Evolutionary conservation across 1,140 invertebrate species (phyloP).

Genomic region (Drepana arcuata): DNA sequence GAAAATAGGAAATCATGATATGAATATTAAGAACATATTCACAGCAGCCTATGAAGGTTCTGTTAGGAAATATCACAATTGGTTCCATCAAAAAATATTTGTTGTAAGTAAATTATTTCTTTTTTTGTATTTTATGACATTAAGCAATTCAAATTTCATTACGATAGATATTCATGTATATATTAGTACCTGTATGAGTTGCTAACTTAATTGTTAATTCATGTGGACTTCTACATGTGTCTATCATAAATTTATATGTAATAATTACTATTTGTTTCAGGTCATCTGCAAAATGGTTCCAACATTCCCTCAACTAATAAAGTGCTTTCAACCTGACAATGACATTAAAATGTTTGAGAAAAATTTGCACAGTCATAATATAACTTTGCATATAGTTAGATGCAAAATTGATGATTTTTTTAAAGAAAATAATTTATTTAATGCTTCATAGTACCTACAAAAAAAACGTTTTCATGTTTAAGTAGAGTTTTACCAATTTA

Average conservation of each 20-base stretch:
- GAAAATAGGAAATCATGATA: constrained; percentile 54
- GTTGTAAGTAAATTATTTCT: constrained; percentile 58
- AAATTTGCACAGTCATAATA: constrained; percentile 32
- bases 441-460: too few relatives aligned
- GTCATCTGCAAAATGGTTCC: constrained; percentile 56
- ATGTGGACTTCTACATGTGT: too few relatives aligned
- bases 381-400: constrained; percentile 42
- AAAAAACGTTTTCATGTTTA: too few relatives aligned
- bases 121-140: too few relatives aligned
- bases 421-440: constrained; percentile 32
- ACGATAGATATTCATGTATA: too few relatives aligned
- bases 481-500: too few relatives aligned
- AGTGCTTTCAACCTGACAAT: constrained; percentile 40
- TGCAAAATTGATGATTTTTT: constrained; percentile 50
- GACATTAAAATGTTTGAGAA: constrained; percentile 30
- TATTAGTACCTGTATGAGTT: too few relatives aligned
- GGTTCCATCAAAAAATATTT: constrained; percentile 78
- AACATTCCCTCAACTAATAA: constrained; percentile 42
- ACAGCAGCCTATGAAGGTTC: constrained; percentile 76
- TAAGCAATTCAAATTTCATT: too few relatives aligned
- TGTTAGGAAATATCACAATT: constrained; percentile 77
- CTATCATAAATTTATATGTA: constrained; percentile 1
- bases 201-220: too few relatives aligned
- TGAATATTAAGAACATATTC: constrained; percentile 72
- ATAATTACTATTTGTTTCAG: constrained; percentile 33